phyloP scores from a whole-genome alignment of 2,888 invertebrate species.

The Hecatera dysodea region DNA sequence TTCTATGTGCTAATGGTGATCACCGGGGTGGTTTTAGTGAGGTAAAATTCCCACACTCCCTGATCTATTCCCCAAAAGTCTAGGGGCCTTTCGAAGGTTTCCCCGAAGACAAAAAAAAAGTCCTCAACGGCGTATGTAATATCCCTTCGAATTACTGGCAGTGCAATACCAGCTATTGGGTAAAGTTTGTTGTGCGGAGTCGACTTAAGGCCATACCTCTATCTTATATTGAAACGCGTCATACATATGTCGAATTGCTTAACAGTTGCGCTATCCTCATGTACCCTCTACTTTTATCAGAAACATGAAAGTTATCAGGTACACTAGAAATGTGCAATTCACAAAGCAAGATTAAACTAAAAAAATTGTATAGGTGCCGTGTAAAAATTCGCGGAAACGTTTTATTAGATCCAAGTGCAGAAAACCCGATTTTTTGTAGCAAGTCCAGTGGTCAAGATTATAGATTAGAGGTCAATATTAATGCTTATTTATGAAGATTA shows the following conservation, averaged over 20 bases:
- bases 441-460: slow-evolving; percentile 11
- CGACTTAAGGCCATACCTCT: no score
- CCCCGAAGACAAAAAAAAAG: no score
- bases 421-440: slow-evolving; percentile 27
- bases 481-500: background rate
- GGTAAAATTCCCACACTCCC: no score
- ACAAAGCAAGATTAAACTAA: background rate
- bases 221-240: no score
- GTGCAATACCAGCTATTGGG: no score
- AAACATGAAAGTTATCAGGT: background rate
- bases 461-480: background rate
- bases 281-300: background rate
- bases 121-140: no score
- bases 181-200: no score
- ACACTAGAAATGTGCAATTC: background rate
- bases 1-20: no score
- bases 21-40: no score
- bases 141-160: no score
- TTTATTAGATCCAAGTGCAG: background rate
- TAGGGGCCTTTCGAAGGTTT: no score
- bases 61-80: no score
- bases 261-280: slow-evolving; percentile 9
- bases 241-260: background rate
- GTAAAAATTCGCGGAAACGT: background rate
- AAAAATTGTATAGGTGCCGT: background rate